Percentiles rank a stretch among this genome's conserved stretches.
Evolutionary conservation across 2,888 invertebrate species (phyloP).

Genomic region (Temnothorax unifasciatus): DNA sequence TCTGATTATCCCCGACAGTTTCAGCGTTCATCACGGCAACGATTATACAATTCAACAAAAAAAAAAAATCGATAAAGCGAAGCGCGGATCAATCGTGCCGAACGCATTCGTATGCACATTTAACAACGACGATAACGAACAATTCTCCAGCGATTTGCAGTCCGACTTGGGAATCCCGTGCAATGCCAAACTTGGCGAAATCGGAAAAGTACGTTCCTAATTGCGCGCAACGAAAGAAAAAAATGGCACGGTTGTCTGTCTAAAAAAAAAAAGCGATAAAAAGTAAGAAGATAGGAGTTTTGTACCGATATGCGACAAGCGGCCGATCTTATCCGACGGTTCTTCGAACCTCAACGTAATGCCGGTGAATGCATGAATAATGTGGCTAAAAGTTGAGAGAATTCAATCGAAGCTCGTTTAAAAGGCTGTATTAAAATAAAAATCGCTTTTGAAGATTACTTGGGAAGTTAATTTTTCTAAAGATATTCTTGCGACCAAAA

Average conservation of each 20-base stretch:
- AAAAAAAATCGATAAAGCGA: not conserved
- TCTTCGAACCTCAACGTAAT: too few relatives aligned
- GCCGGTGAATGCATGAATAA: too few relatives aligned
- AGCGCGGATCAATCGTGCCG: slow-evolving; percentile 4
- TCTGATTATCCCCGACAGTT: not conserved
- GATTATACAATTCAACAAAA: slow-evolving; percentile 12
- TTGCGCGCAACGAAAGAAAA: not conserved
- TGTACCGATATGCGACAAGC: too few relatives aligned
- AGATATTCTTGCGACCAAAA: not conserved
- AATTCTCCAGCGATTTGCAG: not conserved
- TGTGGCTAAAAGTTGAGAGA: not conserved
- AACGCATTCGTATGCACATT: not conserved
- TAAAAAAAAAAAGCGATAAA: too few relatives aligned
- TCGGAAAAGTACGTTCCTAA: not conserved
- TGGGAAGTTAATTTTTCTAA: not conserved
- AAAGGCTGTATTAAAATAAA: not conserved
- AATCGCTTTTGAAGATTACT: not conserved
- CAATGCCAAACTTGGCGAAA: not conserved
- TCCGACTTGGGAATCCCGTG: not conserved
- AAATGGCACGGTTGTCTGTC: too few relatives aligned
- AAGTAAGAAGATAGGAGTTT: too few relatives aligned
- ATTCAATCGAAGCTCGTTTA: not conserved
- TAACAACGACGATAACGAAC: slow-evolving; percentile 3
- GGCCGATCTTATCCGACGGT: too few relatives aligned
- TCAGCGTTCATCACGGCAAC: slow-evolving; percentile 1